Evolutionary conservation across 2,888 invertebrate genomes (phyloP).

Genomic region (Volucella inanis): DNA sequence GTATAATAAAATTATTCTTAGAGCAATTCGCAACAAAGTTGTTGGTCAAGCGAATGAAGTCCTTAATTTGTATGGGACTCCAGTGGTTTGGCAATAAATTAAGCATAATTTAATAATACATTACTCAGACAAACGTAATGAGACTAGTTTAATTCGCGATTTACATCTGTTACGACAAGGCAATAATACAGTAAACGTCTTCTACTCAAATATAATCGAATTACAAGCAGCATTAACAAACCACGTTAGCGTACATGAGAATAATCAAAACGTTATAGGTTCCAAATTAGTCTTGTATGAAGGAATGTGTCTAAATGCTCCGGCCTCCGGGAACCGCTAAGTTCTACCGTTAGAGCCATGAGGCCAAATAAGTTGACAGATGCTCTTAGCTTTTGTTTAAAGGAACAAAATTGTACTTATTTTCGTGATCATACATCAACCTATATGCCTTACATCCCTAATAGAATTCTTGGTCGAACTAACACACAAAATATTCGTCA

Average conservation of each 20-base stretch:
- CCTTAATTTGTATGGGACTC: slow-evolving; percentile 72
- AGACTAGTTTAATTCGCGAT: slow-evolving; percentile 67
- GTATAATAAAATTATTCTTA: slow-evolving; percentile 56
- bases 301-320: slow-evolving; percentile 74
- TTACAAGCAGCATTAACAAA: slow-evolving; percentile 30
- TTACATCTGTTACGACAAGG: slow-evolving; percentile 63
- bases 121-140: slow-evolving; percentile 63
- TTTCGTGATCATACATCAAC: slow-evolving; percentile 12
- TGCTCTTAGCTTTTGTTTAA: slow-evolving; percentile 66
- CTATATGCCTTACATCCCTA: too few relatives aligned
- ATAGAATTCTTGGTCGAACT: too few relatives aligned
- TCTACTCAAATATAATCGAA: slow-evolving; percentile 54
- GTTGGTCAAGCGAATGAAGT: slow-evolving; percentile 72
- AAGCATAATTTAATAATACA: slow-evolving; percentile 69
- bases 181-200: slow-evolving; percentile 47
- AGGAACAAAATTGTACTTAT: slow-evolving; percentile 71
- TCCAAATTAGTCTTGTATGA: slow-evolving; percentile 66
- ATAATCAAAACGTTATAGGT: slow-evolving; percentile 51
- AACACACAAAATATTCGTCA: too few relatives aligned
- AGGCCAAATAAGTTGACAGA: slow-evolving; percentile 68
- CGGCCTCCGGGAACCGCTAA: slow-evolving; percentile 74
- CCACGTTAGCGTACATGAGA: slow-evolving; percentile 60
- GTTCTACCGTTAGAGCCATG: slow-evolving; percentile 74
- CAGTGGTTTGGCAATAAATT: slow-evolving; percentile 59
- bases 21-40: slow-evolving; percentile 74